Percentiles rank a stretch among this genome's conserved stretches.
phyloP scores from a whole-genome alignment of 2,888 invertebrate species.

The Trachelus troglodyta region DNA sequence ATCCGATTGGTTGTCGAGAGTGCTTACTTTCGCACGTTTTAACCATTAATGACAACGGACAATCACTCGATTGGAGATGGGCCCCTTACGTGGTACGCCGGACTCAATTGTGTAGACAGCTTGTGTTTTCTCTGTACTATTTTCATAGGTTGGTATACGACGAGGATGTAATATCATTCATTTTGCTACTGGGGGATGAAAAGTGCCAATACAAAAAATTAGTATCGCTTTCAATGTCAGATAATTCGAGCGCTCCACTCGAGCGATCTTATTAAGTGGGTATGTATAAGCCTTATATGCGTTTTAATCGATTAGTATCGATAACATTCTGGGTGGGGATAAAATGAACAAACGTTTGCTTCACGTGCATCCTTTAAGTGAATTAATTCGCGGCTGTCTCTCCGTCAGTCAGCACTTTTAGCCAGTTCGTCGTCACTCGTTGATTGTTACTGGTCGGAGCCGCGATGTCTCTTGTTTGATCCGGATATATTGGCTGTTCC shows the following conservation, averaged over 20 bases:
- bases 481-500: neutral
- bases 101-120: neutral
- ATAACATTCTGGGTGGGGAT: neutral
- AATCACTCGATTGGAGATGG: neutral
- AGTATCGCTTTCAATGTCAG: neutral
- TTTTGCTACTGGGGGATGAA: neutral
- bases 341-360: neutral
- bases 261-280: neutral
- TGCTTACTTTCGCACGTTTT: slow-evolving; percentile 60
- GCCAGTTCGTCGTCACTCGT: neutral
- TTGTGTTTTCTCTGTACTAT: neutral
- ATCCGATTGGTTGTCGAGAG: slow-evolving; percentile 54
- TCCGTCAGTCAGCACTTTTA: neutral
- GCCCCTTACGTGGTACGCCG: neutral
- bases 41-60: slow-evolving; percentile 39
- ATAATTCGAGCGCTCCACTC: neutral
- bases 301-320: neutral
- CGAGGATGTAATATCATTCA: neutral
- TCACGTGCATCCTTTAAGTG: neutral
- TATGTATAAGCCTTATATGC: neutral
- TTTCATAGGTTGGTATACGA: neutral
- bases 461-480: neutral
- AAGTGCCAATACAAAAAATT: neutral
- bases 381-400: neutral
- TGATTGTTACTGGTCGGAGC: neutral